A percentile compares a stretch with the other conserved stretches of the same genome.
These are phyloP conservation scores for Prosopocoilus inquinatus DNA, from an alignment of 2,888 invertebrate genomes.

Conservation along the genomic window DNA sequence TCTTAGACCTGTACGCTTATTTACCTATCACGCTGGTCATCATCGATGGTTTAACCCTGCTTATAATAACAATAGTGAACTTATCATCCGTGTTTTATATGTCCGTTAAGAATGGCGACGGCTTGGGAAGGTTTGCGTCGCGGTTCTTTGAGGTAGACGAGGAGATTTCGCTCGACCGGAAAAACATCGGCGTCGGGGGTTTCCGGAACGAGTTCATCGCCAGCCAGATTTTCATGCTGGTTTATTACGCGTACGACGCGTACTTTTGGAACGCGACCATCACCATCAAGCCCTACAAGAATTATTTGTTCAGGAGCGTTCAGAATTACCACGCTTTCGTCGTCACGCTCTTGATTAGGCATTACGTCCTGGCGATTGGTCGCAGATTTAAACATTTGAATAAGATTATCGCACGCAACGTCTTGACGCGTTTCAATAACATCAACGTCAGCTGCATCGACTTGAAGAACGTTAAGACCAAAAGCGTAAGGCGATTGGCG, in stretches of 20 bases:
- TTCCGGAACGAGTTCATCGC: conserved; percentile 1
- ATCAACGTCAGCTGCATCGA: neutral
- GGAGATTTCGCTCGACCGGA: neutral
- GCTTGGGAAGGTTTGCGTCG: neutral
- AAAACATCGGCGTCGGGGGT: neutral
- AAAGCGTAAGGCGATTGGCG: neutral
- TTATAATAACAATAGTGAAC: conserved; percentile 1
- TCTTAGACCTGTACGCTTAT: neutral
- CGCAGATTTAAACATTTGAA: conserved; percentile 3
- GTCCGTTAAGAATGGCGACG: neutral
- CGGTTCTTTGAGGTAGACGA: neutral
- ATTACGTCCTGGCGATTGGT: neutral
- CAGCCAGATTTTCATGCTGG: conserved; percentile 1
- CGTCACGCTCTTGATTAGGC: conserved; percentile 1
- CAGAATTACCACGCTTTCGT: conserved; percentile 9
- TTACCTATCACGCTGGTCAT: conserved; percentile 5
- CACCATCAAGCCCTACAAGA: neutral
- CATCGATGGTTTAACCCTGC: conserved; percentile 1
- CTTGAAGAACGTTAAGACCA: neutral
- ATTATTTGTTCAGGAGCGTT: neutral
- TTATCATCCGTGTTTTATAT: neutral
- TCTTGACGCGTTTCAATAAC: neutral
- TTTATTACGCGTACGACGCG: conserved; percentile 2
- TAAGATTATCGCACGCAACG: neutral
- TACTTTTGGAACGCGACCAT: conserved; percentile 7